These are phyloP conservation scores for Elephas maximus DNA, from an alignment of 2,113 vertebrate species.

Conservation along the genomic window DNA sequence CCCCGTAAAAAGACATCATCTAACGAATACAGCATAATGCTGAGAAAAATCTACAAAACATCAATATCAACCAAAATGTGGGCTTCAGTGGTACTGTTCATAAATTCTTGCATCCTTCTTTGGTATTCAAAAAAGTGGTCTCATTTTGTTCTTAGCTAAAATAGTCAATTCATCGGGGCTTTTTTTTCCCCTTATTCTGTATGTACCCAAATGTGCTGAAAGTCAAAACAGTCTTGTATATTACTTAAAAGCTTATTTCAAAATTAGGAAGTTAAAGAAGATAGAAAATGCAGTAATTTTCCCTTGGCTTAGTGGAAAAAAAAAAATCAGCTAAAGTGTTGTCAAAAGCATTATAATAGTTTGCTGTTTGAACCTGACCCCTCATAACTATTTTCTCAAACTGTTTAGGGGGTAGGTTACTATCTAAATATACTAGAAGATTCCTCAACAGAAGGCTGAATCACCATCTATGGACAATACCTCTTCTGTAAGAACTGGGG, in stretches of 20 bases:
- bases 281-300: slow-evolving; percentile 33
- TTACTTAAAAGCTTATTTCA: slow-evolving; percentile 25
- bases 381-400: slow-evolving; percentile 13
- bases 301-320: background rate
- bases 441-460: background rate
- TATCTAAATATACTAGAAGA: background rate
- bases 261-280: slow-evolving; percentile 42
- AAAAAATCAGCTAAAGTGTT: background rate
- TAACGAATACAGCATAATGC: slow-evolving; percentile 32
- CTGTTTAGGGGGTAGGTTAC: background rate
- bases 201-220: background rate
- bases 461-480: background rate
- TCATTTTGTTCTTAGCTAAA: slow-evolving; percentile 25
- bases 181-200: background rate
- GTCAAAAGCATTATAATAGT: background rate
- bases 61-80: background rate
- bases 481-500: background rate
- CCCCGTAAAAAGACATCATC: background rate
- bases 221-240: slow-evolving; percentile 1
- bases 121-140: background rate
- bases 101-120: background rate
- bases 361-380: slow-evolving; percentile 31
- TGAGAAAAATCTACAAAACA: slow-evolving; percentile 16
- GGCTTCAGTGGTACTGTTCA: background rate
- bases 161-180: background rate